Evolutionary conservation across 2,888 invertebrate genomes (phyloP), one percentile per base, ranked within the genome.

Genomic region (Carabus problematicus): DNA sequence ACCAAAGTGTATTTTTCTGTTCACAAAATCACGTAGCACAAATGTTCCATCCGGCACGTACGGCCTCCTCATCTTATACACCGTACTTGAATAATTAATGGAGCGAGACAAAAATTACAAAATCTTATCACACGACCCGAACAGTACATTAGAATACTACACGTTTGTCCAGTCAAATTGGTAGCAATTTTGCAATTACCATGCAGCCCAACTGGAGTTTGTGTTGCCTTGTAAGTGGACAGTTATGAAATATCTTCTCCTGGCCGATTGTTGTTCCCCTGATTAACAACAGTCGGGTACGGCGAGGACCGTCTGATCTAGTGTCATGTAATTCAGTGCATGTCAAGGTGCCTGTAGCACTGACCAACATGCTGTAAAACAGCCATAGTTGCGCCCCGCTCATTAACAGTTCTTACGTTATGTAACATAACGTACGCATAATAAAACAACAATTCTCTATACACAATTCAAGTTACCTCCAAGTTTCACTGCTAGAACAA

Each of bases 81-180:
- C 55, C 55, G 45, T 39, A 39, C 45, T 58, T 49, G 66, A 49
- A 59, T 66, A 58, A 66, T 66, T 66, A 59, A 66, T 56, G 47
- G 19, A 66, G 47, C 49, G 41, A 56, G 49, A 11, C 43, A 47
- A 58, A 66, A 56, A 66, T 58, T 47, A 39, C 47, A 66, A 59
- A 45, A 66, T 47, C 64, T 56, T 56, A 64, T 64, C 59, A 45
- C 56, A 64, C 64, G 56, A 19, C 14, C 58, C 45, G 55, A 64
- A 64, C 42, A 14, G 54, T 18, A n/a, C 59, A 66, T 66, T 66
- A 59, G 47, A 66, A 66, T 66, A 66, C 58, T 66, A 66, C 64
- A 58, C 47, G 58, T 56, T 47, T 58, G 18, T 58, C 40, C 43
- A 45, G 55, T 64, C 64, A 59, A 66, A 66, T 66, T 66, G 66